Evolutionary conservation across 2,113 vertebrate species (phyloP).

Genomic region (Pedionomus torquatus): DNA sequence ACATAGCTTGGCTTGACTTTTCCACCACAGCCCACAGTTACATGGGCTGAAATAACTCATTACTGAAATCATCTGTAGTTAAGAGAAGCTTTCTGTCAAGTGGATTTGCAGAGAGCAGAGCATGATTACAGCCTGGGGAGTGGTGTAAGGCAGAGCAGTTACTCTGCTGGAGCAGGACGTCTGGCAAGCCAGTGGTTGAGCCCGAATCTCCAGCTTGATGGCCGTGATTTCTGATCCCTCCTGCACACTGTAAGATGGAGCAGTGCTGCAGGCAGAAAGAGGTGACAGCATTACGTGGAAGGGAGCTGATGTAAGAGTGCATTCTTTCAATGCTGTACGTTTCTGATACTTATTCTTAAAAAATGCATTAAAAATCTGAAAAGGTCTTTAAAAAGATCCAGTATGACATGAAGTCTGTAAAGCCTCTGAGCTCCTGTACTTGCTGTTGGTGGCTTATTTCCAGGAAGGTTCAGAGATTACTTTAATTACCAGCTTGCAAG

Average conservation of each 20-base stretch:
- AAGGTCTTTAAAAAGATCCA: neutral
- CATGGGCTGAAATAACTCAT: slow-evolving; percentile 18
- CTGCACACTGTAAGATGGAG: neutral
- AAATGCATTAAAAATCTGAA: neutral
- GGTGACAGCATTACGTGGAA: neutral
- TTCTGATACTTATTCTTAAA: neutral
- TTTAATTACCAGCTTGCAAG: neutral
- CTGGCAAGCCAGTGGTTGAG: neutral
- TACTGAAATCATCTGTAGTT: slow-evolving; percentile 25
- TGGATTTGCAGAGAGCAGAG: neutral
- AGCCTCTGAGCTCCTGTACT: neutral
- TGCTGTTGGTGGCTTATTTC: neutral
- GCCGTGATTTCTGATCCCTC: neutral
- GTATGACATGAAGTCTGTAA: fast-evolving
- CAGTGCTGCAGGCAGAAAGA: neutral
- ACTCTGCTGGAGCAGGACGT: neutral
- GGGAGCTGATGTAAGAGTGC: neutral
- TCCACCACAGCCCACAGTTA: slow-evolving; percentile 12
- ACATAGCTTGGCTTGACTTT: slow-evolving; percentile 21
- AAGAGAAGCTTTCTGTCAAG: slow-evolving; percentile 41
- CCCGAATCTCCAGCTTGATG: neutral
- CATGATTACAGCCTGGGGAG: neutral
- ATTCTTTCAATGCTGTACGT: neutral
- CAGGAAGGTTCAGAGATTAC: neutral
- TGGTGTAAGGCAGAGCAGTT: neutral